These are phyloP conservation scores for Criorhina ranunculi DNA, from an alignment of 2,888 invertebrate species.

Conservation along the genomic window DNA sequence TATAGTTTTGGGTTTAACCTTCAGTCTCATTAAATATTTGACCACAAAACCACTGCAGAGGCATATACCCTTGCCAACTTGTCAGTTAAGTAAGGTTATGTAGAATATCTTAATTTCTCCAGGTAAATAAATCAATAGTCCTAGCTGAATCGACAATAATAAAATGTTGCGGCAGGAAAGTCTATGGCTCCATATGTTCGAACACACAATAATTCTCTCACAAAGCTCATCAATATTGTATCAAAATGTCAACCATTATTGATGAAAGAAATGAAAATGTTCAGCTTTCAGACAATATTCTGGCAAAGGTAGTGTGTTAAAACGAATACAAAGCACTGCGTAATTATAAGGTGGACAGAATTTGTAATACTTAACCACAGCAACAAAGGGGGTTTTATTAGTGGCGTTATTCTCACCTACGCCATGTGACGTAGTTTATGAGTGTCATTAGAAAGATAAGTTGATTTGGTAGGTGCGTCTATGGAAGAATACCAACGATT, in stretches of 20 bases:
- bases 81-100: background rate
- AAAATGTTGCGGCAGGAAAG: conserved; percentile 5
- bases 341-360: background rate
- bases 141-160: conserved; percentile 1
- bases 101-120: conserved; percentile 7
- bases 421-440: background rate
- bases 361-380: background rate
- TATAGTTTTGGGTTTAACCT: background rate
- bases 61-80: conserved; percentile 1
- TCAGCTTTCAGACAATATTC: background rate
- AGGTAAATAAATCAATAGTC: conserved; percentile 23
- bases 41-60: background rate
- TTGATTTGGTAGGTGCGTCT: background rate
- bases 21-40: conserved; percentile 4
- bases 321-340: background rate
- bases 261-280: conserved; percentile 25
- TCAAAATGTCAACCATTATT: conserved; percentile 28
- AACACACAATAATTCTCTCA: conserved; percentile 16
- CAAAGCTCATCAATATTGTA: conserved; percentile 33
- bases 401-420: background rate
- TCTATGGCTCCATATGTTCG: conserved; percentile 8
- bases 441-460: background rate
- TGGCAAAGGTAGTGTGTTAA: background rate
- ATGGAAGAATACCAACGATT: background rate
- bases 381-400: background rate